Percentiles rank a stretch among this genome's conserved stretches.
Conservation (phyloP, 2,797 vertebrate species). For the Pygocentrus nattereri region DNA sequence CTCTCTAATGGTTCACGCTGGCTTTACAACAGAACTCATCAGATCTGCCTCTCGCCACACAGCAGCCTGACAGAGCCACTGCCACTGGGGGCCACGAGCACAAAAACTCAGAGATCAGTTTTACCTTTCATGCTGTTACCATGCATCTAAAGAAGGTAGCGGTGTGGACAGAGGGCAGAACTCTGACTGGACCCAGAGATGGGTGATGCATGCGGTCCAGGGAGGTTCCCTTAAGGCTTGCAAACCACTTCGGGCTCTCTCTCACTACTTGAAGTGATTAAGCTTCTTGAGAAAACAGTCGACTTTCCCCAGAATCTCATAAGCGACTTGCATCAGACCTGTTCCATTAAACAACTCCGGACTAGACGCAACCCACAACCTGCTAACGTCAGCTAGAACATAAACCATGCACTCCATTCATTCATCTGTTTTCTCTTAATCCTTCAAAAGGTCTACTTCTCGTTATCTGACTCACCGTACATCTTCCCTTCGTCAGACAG, state of each 20-base stretch:
- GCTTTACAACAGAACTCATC: slow-evolving; percentile 70
- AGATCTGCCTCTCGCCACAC: slow-evolving; percentile 39
- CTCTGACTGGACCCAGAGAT: not conserved
- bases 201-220: not conserved
- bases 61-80: slow-evolving; percentile 16
- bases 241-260: not conserved
- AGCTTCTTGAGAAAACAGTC: slow-evolving; percentile 29
- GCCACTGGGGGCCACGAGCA: slow-evolving; percentile 29
- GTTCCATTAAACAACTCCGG: slow-evolving; percentile 34
- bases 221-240: not conserved
- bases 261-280: slow-evolving; percentile 4
- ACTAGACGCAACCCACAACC: not conserved
- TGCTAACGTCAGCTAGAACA: not conserved
- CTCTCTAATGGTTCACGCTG: slow-evolving; percentile 69
- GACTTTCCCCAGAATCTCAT: not conserved
- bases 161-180: slow-evolving; percentile 15
- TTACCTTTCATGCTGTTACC: slow-evolving; percentile 26
- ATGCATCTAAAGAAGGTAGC: slow-evolving; percentile 19
- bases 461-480: slow-evolving; percentile 83
- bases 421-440: not conserved
- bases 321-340: not conserved
- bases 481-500: slow-evolving; percentile 99
- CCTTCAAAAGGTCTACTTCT: not conserved
- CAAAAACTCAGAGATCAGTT: slow-evolving; percentile 1
- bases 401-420: not conserved